Base-by-base conservation (phyloP, 2,797 vertebrate genomes). In the Chelidonichthys spinosus region DNA sequence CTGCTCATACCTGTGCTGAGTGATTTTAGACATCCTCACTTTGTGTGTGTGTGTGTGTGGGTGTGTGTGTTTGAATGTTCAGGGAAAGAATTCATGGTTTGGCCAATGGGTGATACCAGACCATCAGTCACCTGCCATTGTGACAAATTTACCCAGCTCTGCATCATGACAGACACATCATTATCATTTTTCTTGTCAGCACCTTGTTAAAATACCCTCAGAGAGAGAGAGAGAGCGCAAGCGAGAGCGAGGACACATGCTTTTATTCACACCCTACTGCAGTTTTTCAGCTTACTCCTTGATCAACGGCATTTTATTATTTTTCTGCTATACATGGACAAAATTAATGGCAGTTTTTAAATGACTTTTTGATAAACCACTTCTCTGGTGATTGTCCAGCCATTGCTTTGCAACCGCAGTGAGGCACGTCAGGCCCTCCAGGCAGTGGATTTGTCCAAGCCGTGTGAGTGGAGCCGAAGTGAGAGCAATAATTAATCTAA, bases 171-270 rank as follows among this genome's bases (percentile, higher is more conserved):
- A 88, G 78, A 88, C 86, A 85, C 84, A 88, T 92, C 92, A 94
- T 95, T 93, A 92, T 93, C 91, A 93, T 94, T 93, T 93, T 91
- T 94, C 93, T 93, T 91, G 85, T 92, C 90, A 87, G 87, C 88
- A 90, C 83, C 86, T 92, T 90, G 86, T 92, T 92, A 89, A 88
- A 92, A 88, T 88, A 84, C 74, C 86, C 74, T 85, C 76, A 81
- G 81, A 88, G 80, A 89, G 75, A 68, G 37, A 72, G 13, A 40
- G 50, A 58, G 49, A 52, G 39, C 44, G 60, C 50, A 63, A 25
- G 25, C 60, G 52, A 56, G 65, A 58, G 18, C 44, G 60, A 54
- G 65, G 50, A 70, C 44, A 40, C 9, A 5, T 74, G 35, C 60
- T 66, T 78, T 83, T 79, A 68, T 82, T 78, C 63, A 71, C 67